Base-by-base conservation (phyloP, 2,797 vertebrate species). In the Lagothrix lagotricha region DNA sequence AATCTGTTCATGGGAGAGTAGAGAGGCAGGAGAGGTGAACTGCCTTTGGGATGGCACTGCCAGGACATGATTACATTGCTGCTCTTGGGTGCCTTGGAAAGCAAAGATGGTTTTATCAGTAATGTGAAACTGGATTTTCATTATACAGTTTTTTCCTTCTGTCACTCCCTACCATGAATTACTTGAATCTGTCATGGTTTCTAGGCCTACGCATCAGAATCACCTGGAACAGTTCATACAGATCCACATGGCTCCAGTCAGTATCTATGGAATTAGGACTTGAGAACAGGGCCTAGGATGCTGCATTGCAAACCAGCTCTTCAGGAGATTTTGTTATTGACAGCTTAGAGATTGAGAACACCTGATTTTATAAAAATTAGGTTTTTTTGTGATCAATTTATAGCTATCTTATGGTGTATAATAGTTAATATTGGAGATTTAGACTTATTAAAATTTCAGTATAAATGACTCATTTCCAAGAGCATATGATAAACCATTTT, bases 401-500 rank as follows among this genome's bases (percentile, higher is more conserved):
- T 67, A 81, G 7, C 36, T 93, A 4, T 81, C 4, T 79, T 94
- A 44, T 54, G 58, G 72, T 84, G 22, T 54, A 41, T 80, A 73
- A 84, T 76, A 24, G 7, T 89, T 81, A 72, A 93, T 79, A 22
- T 46, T 19, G 39, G 33, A 22, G 88, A 50, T 52, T 24, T 77
- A 75, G 67, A 88, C 61, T 76, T 88, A 88, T 11, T 84, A 72
- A 92, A 46, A 81, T 91, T 75, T 95, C 44, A 80, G 0, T 57
- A 13, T 85, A 50, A 93, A 67, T 92, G 73, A 88, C 26, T 92
- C 54, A 50, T 82, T 93, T 97, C 48, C 50, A 64, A 79, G 54
- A 54, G 44, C 67, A 39, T 41, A 33, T 30, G 79, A 30, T 92
- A 77, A 79, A 19, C 26, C 12, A 89, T 28, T 93, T 93, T 96